Evolutionary conservation across 1,140 invertebrate genomes (phyloP), one percentile per base, ranked within the genome.

Genomic region (Aphaenogaster rudis): DNA sequence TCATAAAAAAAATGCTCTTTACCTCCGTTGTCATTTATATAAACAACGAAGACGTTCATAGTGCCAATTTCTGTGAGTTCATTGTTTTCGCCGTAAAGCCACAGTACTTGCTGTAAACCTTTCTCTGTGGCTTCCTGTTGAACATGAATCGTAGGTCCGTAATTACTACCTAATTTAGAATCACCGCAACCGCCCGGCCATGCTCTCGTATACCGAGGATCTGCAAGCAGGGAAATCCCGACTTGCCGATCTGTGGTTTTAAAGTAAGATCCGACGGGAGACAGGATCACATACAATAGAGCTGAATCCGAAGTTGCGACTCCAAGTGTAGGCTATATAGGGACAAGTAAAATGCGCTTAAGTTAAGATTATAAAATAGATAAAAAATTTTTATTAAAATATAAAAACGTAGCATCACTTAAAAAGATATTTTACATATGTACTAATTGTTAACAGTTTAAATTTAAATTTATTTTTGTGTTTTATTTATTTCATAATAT

Each of bases 21-120:
- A 99, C 99, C 98, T 97, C 98, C 98, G 93, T 98, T 96, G 77
- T 98, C 97, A 94, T 99, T 98, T 81, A 97, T 96, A 94, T 97
- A 98, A 92, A 98, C 97, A 89, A 99, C 96, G 93, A 99, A 99
- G 67, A 99, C 97, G 93, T 99, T 99, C 99, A 99, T 99, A 9
- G 99, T 99, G 59, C 99, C 99, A 66, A 98, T 99, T 96, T 99
- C 99, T 0, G 99, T 99, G 1, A 99, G 92, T 94, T 99, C 97
- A 94, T 99, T 97, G 93, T 99, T 97, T 5, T 98, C 97, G 9
- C 99, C 99, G 95, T 97, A 99, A 6, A 99, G 95, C 99, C 99
- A 99, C 8, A 99, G 95, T 3, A 99, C 99, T 96, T 99, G 99
- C 91, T 99, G 99, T 77, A 98, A 97, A 5, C 98, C 98, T 91